Evolutionary conservation across 2,888 invertebrate species (phyloP).

Genomic region (Dimorphilus gyrociliatus): DNA sequence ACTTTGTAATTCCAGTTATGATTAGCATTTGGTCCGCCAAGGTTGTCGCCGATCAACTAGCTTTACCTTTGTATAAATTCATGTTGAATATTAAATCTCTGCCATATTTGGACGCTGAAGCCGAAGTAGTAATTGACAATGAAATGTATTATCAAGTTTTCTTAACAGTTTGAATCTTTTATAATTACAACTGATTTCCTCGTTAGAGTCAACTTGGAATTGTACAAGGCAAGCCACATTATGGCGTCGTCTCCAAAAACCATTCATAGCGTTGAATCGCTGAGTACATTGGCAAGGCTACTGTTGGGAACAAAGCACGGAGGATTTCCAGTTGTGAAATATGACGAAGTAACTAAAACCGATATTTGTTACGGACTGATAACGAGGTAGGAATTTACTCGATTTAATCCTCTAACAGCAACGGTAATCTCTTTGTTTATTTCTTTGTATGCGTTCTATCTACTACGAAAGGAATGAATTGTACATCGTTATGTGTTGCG

Average conservation of each 20-base stretch:
- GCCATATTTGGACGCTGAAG: conserved; percentile 12
- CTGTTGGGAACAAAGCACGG: conserved; percentile 23
- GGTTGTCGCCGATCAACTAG: conserved; percentile 10
- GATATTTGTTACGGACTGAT: conserved; percentile 18
- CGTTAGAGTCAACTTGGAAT: conserved; percentile 14
- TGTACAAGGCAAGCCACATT: conserved; percentile 19
- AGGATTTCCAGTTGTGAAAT: conserved; percentile 24
- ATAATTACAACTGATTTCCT: neutral
- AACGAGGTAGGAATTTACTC: conserved; percentile 18
- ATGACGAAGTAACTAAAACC: conserved; percentile 10
- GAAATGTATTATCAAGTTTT: conserved; percentile 6
- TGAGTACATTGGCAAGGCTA: conserved; percentile 16
- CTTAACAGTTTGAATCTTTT: neutral
- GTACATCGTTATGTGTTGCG: conserved; percentile 10
- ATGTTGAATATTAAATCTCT: conserved; percentile 12
- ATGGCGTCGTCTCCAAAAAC: conserved; percentile 20
- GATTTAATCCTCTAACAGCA: too few species aligned
- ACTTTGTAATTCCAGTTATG: conserved; percentile 11
- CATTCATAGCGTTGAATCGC: conserved; percentile 13
- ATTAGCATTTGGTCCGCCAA: conserved; percentile 12
- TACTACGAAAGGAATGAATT: conserved; percentile 13
- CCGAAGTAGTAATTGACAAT: conserved; percentile 8
- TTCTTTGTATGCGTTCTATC: conserved; percentile 1
- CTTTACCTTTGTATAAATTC: conserved; percentile 12
- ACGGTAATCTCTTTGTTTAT: neutral